Base-by-base conservation (phyloP, 2,797 vertebrate genomes). In the Thunnus albacares region DNA sequence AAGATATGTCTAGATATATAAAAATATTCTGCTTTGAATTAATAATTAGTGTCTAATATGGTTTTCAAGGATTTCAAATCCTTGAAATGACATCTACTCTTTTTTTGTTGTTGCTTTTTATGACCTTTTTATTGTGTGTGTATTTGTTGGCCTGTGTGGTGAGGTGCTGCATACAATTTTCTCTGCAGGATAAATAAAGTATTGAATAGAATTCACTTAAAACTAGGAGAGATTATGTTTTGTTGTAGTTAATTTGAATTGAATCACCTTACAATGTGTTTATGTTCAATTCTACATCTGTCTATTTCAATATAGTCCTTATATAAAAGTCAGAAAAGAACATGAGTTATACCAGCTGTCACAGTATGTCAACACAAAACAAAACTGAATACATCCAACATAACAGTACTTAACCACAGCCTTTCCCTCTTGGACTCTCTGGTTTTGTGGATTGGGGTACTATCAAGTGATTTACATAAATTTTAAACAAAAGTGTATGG, bases 401-500 rank as follows among this genome's bases (percentile, higher is more conserved):
- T 30, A 47, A 59, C 24, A 51, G 15, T 12, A 4, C 75, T 75
- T 65, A 56, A 69, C 43, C 26, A 55, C 24, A 64, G n/a, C 26
- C 7, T 73, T 52, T 76, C 28, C n/a, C 69, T 24, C 69, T 63
- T 28, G 49, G 12, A 35, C 33, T 68, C 18, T 56, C 14, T 57
- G 24, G 70, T 78, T 80, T 66, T 56, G 12, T 71, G 22, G 24
- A 55, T 53, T 69, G 53, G 26, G 49, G 30, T 22, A 24, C 73
- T 38, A 56, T 70, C 57, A 80, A 80, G 65, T 41, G 30, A 85
- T 91, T 86, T 90, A 75, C 88, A 89, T 87, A 87, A 18, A 87
- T 92, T 30, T 90, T 87, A 84, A 86, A 81, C 76, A 82, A 81
- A 90, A 87, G 77, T 79, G 67, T 56, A 68, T 53, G 66, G 74